phyloP scores from a whole-genome alignment of 2,797 vertebrate species.

The Crenuchus spilurus region DNA sequence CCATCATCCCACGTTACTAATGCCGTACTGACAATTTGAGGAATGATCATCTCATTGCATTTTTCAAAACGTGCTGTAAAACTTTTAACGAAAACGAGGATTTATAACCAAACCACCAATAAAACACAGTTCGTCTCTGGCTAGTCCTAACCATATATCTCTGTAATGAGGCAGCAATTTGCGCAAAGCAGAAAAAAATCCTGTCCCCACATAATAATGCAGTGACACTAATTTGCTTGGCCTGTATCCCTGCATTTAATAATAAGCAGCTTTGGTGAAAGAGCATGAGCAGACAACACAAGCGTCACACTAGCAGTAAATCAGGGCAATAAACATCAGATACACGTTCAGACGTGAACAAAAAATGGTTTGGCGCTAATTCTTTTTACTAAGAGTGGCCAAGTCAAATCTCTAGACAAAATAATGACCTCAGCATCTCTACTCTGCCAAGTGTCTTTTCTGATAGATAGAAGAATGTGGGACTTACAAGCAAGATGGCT shows the following conservation, averaged over 20 bases:
- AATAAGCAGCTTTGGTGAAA: neutral
- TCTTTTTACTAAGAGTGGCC: neutral
- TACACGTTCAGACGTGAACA: neutral
- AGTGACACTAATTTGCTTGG: constrained; percentile 11
- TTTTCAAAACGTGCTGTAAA: neutral
- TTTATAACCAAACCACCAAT: neutral
- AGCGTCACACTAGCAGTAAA: neutral
- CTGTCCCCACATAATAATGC: constrained; percentile 5
- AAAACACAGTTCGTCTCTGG: neutral
- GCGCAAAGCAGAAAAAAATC: constrained; percentile 1
- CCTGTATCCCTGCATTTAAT: neutral
- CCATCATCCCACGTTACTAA: neutral
- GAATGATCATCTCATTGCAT: neutral
- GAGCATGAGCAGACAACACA: neutral
- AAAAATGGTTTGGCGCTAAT: neutral
- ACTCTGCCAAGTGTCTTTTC: neutral
- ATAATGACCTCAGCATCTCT: neutral
- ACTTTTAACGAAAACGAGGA: neutral
- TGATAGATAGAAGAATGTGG: neutral
- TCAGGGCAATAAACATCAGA: neutral
- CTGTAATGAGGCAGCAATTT: neutral
- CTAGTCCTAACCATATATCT: neutral
- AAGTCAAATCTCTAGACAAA: neutral
- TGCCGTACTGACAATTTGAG: neutral
- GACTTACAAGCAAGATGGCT: neutral